phyloP scores from a whole-genome alignment of 2,797 vertebrate species.

The Malacoraja senta region DNA sequence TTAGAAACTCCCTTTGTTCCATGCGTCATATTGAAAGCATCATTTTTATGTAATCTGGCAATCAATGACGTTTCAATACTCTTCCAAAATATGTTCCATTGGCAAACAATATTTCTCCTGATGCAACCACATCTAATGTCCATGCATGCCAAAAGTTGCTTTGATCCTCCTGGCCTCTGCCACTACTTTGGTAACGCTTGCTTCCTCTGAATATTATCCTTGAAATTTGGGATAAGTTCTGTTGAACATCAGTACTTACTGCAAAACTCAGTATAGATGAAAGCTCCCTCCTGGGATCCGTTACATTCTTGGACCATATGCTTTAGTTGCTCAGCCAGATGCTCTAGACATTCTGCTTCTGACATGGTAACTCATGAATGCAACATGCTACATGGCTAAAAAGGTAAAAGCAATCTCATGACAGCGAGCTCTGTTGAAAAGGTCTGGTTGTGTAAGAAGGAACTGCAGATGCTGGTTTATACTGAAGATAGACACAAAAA shows the following conservation, averaged over 20 bases:
- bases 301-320: constrained; percentile 27
- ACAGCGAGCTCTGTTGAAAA: neutral
- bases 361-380: neutral
- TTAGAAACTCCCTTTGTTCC: neutral
- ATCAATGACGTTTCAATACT: neutral
- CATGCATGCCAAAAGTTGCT: neutral
- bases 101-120: neutral
- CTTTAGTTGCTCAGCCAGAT: constrained; percentile 23
- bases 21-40: neutral
- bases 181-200: neutral
- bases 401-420: constrained; percentile 11
- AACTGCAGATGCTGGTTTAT: too few species aligned
- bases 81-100: neutral
- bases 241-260: neutral
- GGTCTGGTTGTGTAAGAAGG: neutral
- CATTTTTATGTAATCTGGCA: neutral
- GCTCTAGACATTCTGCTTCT: constrained; percentile 23
- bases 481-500: too few species aligned
- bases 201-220: neutral
- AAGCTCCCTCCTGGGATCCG: constrained; percentile 22
- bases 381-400: neutral
- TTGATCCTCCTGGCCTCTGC: neutral
- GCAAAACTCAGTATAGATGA: constrained; percentile 18
- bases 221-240: neutral
- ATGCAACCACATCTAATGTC: neutral